Percentiles rank a stretch among this genome's conserved stretches.
phyloP scores from a whole-genome alignment of 2,888 invertebrate genomes.

The Globia sparganii region DNA sequence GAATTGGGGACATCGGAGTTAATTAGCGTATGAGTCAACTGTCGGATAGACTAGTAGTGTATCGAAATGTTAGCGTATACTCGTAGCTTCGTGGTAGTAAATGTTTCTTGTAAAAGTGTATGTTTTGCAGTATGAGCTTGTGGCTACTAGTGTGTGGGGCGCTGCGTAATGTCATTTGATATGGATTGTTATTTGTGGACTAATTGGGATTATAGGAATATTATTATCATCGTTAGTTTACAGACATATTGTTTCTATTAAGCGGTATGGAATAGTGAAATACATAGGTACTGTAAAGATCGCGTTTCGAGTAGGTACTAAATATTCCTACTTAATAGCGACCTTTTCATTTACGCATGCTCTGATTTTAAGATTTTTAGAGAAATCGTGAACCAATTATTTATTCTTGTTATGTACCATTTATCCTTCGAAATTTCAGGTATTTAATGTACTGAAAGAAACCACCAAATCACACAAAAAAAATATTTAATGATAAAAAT shows the following conservation, averaged over 20 bases:
- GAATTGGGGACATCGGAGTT: slow-evolving; percentile 25
- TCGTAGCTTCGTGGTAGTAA: not conserved
- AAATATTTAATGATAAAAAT: slow-evolving; percentile 32
- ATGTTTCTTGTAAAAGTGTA: not conserved
- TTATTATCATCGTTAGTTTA: not conserved
- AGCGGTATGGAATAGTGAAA: not conserved
- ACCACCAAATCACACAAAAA: slow-evolving; percentile 26
- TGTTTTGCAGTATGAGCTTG: not conserved
- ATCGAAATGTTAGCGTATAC: not conserved
- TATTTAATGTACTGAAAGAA: slow-evolving; percentile 10
- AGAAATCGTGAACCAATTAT: not conserved
- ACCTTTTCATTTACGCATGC: not conserved
- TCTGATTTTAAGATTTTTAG: not conserved
- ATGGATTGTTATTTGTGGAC: not conserved
- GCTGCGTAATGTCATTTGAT: slow-evolving; percentile 25
- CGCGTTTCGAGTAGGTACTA: not conserved
- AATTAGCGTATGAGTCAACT: slow-evolving; percentile 21
- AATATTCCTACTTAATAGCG: not conserved
- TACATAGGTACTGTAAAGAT: not conserved
- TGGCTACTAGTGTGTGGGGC: too few species aligned
- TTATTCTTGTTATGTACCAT: not conserved
- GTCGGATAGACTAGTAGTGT: not conserved
- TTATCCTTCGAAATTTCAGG: not conserved
- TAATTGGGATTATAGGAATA: not conserved
- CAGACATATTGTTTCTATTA: not conserved